Evolutionary conservation across 2,113 vertebrate genomes (phyloP).

Genomic region (Malurus cyaneus): DNA sequence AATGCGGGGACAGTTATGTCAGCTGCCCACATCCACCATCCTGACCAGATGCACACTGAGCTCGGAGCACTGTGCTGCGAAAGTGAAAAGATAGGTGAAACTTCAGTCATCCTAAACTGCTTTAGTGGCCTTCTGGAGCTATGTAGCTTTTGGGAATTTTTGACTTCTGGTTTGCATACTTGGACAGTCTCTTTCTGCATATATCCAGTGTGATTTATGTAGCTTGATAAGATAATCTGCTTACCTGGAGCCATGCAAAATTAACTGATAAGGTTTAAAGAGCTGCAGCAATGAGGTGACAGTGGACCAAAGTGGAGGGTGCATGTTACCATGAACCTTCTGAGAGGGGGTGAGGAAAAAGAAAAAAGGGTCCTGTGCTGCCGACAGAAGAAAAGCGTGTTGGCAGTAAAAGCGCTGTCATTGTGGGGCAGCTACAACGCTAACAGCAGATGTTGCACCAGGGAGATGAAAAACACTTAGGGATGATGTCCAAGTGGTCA

Average conservation of each 20-base stretch:
- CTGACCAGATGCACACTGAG: neutral
- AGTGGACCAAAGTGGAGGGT: neutral
- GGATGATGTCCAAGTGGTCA: neutral
- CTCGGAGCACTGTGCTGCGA: accelerated
- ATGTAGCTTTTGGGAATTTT: neutral
- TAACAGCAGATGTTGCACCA: neutral
- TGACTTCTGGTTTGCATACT: neutral
- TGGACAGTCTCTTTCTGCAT: neutral
- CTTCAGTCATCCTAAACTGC: neutral
- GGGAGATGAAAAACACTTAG: neutral
- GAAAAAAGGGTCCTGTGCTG: accelerated
- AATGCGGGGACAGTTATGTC: accelerated
- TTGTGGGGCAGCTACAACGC: accelerated
- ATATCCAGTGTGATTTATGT: neutral
- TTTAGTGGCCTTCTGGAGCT: neutral
- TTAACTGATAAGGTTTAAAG: neutral
- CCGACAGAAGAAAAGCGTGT: accelerated
- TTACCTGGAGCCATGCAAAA: neutral
- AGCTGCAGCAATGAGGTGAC: neutral
- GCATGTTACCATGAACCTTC: neutral
- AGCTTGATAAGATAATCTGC: neutral
- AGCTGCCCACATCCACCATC: neutral
- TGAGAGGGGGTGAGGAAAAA: neutral
- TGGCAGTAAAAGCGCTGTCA: neutral
- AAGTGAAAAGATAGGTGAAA: neutral